Evolutionary conservation across 2,888 invertebrate species (phyloP), one percentile per base, ranked within the genome.

Genomic region (Kryphioiulus occultus): DNA sequence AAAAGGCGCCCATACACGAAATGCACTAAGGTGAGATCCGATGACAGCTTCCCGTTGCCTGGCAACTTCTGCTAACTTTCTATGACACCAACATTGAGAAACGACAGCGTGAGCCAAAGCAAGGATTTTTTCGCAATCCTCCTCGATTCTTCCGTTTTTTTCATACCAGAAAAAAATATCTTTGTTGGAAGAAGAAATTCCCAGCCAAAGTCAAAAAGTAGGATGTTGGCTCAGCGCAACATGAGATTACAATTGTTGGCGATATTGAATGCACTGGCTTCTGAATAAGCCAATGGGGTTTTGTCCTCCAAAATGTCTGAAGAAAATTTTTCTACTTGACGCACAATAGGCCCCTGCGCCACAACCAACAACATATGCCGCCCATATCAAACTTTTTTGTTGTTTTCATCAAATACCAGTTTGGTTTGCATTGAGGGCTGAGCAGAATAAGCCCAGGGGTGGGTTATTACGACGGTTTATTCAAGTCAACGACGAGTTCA

Each of bases 21-120:
- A 59, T 59, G 59, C 59, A 59, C 59, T 59, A 59, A 59, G 59
- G 59, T 59, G 59, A 59, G 59, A 59, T 59, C 59, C 59, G 59
- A 59, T 59, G 59, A 59, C 59, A 59, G 59, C 59, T 59, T 59
- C 59, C 59, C n/a, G 59, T 59, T 59, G 59, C 59, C 22, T 22
- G 22, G 59, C 59, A 59, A 59, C 59, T 59, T 22, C n/a, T 22
- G 59, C 7, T 59, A 59, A 59, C n/a, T 59, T 59, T 59, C 59
- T 59, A 59, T 59, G 59, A 59, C 59, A 59, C 59, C 9, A 22
- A 17, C 59, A 59, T 59, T 59, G 59, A 22, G n/a, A 22, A 59
- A 22, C 59, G n/a, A 59, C 59, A 22, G 59, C 59, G 59, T 59
- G n/a, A 22, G 59, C 59, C 59, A 4, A 59, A 22, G 59, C 59